Conservation (phyloP, 1,140 invertebrate genomes). For the Phortica variegata region DNA sequence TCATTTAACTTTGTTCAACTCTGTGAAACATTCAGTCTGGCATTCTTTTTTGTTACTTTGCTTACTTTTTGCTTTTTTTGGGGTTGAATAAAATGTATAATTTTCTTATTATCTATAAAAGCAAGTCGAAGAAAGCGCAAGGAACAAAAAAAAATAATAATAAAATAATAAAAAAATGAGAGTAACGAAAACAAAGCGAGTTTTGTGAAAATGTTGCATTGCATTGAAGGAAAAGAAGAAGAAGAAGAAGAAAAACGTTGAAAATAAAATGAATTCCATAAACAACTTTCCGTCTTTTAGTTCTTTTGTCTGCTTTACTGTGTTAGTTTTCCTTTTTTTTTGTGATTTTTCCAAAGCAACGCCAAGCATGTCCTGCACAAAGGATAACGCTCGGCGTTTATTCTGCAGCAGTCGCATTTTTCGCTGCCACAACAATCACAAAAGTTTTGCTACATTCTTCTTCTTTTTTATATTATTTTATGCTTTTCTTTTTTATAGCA, state of each 20-base stretch:
- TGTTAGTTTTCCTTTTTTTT: no score
- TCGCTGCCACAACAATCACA: slow-evolving; percentile 16
- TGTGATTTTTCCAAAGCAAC: no score
- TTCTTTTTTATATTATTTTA: slow-evolving; percentile 14
- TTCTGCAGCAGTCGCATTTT: slow-evolving; percentile 1
- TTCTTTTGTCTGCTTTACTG: no score
- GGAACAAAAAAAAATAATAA: slow-evolving; percentile 9
- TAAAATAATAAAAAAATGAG: slow-evolving; percentile 13
- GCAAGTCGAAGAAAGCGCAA: background rate
- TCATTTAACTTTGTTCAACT: slow-evolving; percentile 9
- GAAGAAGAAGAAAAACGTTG: background rate
- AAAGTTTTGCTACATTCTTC: slow-evolving; percentile 22
- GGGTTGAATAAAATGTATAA: slow-evolving; percentile 51
- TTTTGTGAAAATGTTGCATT: slow-evolving; percentile 18
- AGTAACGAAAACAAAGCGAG: slow-evolving; percentile 19
- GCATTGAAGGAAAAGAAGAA: slow-evolving; percentile 7
- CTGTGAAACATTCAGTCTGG: background rate
- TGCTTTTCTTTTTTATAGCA: slow-evolving; percentile 18
- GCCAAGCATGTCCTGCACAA: slow-evolving; percentile 11
- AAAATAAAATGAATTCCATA: slow-evolving; percentile 52
- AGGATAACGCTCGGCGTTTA: background rate
- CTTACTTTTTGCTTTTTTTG: background rate
- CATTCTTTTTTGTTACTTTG: background rate
- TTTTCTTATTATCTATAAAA: slow-evolving; percentile 54
- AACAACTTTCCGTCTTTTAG: slow-evolving; percentile 35